Conservation (phyloP, 2,888 invertebrate species). For the Galeruca laticollis region DNA sequence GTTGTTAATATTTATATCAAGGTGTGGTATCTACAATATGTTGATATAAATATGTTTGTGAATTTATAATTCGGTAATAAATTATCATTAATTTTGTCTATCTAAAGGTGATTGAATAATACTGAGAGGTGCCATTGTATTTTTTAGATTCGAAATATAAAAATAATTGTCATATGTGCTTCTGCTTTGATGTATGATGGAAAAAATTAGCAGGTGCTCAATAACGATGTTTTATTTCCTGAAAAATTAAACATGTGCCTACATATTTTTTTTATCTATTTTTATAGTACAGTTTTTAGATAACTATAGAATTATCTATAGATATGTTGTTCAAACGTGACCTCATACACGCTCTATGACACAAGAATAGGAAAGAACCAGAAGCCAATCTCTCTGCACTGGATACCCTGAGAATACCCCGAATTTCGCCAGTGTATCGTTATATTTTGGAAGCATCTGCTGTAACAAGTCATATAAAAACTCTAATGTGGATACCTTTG, state of each 20-base stretch:
- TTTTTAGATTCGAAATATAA: neutral
- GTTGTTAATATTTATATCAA: slow-evolving; percentile 2
- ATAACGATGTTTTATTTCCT: neutral
- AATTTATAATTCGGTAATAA: neutral
- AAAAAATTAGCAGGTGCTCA: neutral
- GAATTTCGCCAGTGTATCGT: no score
- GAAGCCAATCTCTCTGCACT: no score
- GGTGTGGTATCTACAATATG: neutral
- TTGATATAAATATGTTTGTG: slow-evolving; percentile 5
- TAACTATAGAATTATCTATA: no score
- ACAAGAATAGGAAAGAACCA: no score
- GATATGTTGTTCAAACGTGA: no score
- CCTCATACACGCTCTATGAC: no score
- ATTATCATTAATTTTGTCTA: slow-evolving; percentile 1
- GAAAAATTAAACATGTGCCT: neutral
- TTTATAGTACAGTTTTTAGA: neutral
- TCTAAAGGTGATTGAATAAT: slow-evolving; percentile 8
- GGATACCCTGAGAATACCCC: no score
- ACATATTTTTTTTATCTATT: neutral
- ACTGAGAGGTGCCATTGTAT: neutral
- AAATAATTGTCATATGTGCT: no score
- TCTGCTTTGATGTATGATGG: no score
- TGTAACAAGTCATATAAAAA: no score
- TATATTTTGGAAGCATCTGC: no score
- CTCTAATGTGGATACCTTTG: no score